Evolutionary conservation across 1,140 invertebrate genomes (phyloP).

Genomic region (Drosophila persimilis): DNA sequence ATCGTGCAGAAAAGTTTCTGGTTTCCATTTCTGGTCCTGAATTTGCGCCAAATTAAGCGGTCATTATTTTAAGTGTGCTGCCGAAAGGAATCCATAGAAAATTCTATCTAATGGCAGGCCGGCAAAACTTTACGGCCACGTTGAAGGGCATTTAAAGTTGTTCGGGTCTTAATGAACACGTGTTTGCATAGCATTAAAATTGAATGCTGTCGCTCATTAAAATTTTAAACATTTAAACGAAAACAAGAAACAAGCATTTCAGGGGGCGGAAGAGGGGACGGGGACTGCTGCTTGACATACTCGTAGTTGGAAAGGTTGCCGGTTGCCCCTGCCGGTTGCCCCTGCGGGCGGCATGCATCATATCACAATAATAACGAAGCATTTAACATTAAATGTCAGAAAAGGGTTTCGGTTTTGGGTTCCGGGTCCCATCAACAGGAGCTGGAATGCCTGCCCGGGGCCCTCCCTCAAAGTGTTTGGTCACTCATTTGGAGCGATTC

Average conservation of each 20-base stretch:
- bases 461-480: constrained; percentile 64
- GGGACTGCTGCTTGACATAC: constrained; percentile 65
- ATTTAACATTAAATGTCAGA: constrained; percentile 75
- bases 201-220: constrained; percentile 75
- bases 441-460: constrained; percentile 18
- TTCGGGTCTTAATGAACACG: constrained; percentile 66
- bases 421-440: constrained; percentile 29
- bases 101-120: constrained; percentile 41
- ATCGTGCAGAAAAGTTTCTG: constrained; percentile 15
- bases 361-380: constrained; percentile 79
- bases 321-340: constrained; percentile 1
- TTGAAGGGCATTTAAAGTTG: not conserved
- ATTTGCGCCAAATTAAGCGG: constrained; percentile 78
- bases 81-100: not conserved
- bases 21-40: constrained; percentile 33
- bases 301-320: constrained; percentile 1
- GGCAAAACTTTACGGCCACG: constrained; percentile 17
- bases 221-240: constrained; percentile 66
- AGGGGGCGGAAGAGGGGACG: constrained; percentile 29
- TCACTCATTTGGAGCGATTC: constrained; percentile 49
- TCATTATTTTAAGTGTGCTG: constrained; percentile 77
- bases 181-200: constrained; percentile 77
- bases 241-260: constrained; percentile 26
- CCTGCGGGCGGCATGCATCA: constrained; percentile 49
- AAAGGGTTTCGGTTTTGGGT: constrained; percentile 45